A percentile compares a stretch with the other conserved stretches of the same genome.
Conservation (phyloP, 2,888 invertebrate genomes). For the Neria commutata region DNA sequence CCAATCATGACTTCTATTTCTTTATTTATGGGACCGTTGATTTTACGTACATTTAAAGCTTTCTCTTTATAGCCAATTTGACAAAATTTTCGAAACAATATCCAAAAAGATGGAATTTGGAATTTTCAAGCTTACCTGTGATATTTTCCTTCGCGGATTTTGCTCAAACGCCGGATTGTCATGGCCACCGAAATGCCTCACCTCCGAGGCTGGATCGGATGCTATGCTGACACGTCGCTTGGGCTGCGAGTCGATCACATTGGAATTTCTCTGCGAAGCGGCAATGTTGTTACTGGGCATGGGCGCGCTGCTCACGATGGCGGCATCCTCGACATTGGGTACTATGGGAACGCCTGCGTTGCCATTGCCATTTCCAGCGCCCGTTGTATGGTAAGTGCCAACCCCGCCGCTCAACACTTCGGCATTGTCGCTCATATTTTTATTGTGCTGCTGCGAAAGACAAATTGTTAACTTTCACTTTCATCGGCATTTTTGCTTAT, state of each 20-base stretch:
- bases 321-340: constrained; percentile 17
- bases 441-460: constrained; percentile 21
- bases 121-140: constrained; percentile 58
- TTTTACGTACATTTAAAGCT: neutral
- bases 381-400: neutral
- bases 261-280: constrained; percentile 38
- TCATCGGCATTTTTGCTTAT: too few species aligned
- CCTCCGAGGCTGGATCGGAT: constrained; percentile 64
- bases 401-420: constrained; percentile 23
- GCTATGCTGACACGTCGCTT: constrained; percentile 71
- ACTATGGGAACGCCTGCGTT: constrained; percentile 11
- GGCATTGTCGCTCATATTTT: constrained; percentile 38
- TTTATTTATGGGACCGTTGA: too few species aligned
- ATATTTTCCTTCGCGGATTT: constrained; percentile 63
- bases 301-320: constrained; percentile 37
- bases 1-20: too few species aligned
- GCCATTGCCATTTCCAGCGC: constrained; percentile 6
- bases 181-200: constrained; percentile 63
- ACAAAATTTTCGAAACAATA: neutral
- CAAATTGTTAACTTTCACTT: too few species aligned
- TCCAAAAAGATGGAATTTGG: constrained; percentile 16
- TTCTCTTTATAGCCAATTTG: neutral
- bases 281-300: constrained; percentile 31
- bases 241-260: constrained; percentile 57
- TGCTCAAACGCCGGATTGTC: constrained; percentile 73